Evolutionary conservation across 2,888 invertebrate genomes (phyloP), one percentile per base, ranked within the genome.

Genomic region (Drosophila barbarae): DNA sequence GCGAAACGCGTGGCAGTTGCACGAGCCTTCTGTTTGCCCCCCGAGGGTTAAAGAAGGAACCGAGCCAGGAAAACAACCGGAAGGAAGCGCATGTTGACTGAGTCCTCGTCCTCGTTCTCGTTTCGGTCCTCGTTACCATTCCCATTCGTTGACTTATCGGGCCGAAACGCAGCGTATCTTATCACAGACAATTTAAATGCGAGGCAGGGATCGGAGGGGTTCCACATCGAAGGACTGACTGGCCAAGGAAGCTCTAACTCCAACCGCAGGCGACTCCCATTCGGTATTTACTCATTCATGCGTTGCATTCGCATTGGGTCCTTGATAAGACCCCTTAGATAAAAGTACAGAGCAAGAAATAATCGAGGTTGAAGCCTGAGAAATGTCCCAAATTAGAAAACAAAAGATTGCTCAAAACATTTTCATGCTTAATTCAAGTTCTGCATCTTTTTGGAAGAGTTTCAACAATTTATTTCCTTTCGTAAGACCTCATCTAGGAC

Each of bases 1-100:
- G 81, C 78, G 78, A 74, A 81, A 69, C 77, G 84, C 61, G 79
- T 84, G 80, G 73, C 82, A 81, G 78, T 80, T 84, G 84, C 73
- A 71, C 71, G 63, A 51, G 61, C 77, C 73, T 54, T 51, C 46
- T 69, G 57, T 42, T 67, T 59, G 69, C 58, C 44, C 66, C 68
- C 66, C 64, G 49, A 58, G 59, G 59, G 57, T 46, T 18, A 12
- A 30, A n/a, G 28, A 28, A 46, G 10, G 28, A 30, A 30, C 8
- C 46, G 30, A 35, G 44, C 12, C 26, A n/a, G 59, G 36, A 44
- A 59, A 44, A 18, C 59, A 59, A 26, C 59, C 28, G 68, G 69
- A 77, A 83, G 84, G 75, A 83, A 83, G 64, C 75, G 46, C 61
- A 58, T 76, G 55, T 76, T 60, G 61, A 56, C 44, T 57, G 30